These are phyloP conservation scores for Acanthis flammea DNA, from an alignment of 2,797 vertebrate species.

Conservation along the genomic window DNA sequence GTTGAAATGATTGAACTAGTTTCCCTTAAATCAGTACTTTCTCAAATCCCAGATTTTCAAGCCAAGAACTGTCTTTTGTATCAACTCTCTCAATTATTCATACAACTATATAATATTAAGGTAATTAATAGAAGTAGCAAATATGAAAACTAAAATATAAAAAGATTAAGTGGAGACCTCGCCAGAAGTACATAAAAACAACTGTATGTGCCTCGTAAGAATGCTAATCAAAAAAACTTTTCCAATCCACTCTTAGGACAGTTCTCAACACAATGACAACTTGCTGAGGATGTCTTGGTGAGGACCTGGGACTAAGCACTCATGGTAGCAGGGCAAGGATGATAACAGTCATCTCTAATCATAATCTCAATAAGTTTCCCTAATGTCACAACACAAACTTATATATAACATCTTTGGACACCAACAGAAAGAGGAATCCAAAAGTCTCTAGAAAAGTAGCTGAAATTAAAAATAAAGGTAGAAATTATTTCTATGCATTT, in stretches of 20 bases:
- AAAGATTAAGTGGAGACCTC: not conserved
- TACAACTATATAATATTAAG: not conserved
- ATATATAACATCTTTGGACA: not conserved
- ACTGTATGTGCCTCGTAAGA: accelerated
- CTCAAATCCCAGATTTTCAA: not conserved
- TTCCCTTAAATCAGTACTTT: not conserved
- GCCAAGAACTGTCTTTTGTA: not conserved
- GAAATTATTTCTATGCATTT: not conserved
- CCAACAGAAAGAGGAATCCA: not conserved
- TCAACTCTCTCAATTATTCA: not conserved
- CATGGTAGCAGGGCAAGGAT: not conserved
- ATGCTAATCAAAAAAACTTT: not conserved
- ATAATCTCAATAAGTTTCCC: not conserved
- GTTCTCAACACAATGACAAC: not conserved
- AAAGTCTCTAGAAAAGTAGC: not conserved
- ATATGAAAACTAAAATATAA: not conserved
- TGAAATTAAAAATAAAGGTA: not conserved
- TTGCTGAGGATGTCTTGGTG: not conserved
- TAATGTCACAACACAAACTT: not conserved
- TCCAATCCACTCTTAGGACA: not conserved
- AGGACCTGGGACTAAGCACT: not conserved
- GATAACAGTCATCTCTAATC: not conserved
- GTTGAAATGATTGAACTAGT: not conserved
- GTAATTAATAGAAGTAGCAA: not conserved
- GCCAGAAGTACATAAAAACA: not conserved